Conservation (phyloP, 2,888 invertebrate genomes). For the Dendrolimus pini region DNA sequence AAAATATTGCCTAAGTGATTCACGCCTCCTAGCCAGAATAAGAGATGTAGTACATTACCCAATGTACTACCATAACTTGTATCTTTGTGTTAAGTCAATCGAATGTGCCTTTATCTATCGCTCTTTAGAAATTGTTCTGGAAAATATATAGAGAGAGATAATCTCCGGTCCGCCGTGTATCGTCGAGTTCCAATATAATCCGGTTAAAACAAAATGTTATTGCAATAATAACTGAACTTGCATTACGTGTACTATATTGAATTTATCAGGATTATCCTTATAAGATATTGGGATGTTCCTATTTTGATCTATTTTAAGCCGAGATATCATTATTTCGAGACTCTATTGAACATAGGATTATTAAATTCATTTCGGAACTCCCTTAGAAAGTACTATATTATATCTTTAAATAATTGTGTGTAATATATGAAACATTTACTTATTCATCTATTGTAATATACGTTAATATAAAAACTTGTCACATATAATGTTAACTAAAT, state of each 20-base stretch:
- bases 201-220: conserved; percentile 57
- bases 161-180: conserved; percentile 43
- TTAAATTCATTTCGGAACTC: not conserved
- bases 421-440: too few species aligned
- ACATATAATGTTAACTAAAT: too few species aligned
- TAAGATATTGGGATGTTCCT: conserved; percentile 3
- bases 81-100: conserved; percentile 33
- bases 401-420: too few species aligned
- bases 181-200: conserved; percentile 45
- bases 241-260: conserved; percentile 33
- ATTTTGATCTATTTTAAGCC: not conserved
- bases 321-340: not conserved
- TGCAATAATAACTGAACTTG: conserved; percentile 54
- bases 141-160: conserved; percentile 18
- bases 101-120: conserved; percentile 50
- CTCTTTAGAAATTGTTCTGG: conserved; percentile 19
- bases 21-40: too few species aligned
- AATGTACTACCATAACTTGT: too few species aligned
- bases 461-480: too few species aligned
- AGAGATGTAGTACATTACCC: too few species aligned
- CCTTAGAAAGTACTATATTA: too few species aligned
- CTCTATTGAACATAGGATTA: not conserved
- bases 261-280: conserved; percentile 17
- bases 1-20: too few species aligned
- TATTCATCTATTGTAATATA: too few species aligned